These are phyloP conservation scores for Syrmaticus mikado DNA, from an alignment of 2,113 vertebrate genomes.

Conservation along the genomic window DNA sequence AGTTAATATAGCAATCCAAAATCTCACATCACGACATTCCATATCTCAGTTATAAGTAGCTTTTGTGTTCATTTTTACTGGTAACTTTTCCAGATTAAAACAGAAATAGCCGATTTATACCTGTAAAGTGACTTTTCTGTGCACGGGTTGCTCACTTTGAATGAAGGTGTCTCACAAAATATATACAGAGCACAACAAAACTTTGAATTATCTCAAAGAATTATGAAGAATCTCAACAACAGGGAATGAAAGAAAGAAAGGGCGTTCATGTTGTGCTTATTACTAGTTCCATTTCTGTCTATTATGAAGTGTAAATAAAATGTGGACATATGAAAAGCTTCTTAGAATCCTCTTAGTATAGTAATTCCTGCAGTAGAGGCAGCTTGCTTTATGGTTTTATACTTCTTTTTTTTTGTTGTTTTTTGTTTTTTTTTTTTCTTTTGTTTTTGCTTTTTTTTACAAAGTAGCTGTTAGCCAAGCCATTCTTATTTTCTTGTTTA, in stretches of 20 bases:
- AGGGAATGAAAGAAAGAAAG: neutral
- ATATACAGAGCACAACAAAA: neutral
- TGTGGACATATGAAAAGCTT: neutral
- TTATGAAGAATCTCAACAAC: neutral
- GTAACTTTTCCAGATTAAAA: neutral
- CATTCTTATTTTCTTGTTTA: conserved; percentile 16
- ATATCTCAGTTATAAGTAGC: neutral
- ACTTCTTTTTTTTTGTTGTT: neutral
- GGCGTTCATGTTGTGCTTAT: neutral
- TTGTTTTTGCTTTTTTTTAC: too few species aligned
- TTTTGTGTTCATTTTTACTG: neutral
- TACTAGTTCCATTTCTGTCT: neutral
- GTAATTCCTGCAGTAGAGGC: neutral
- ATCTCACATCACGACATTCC: neutral
- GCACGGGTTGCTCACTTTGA: neutral
- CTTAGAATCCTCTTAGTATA: neutral
- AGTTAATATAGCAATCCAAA: neutral
- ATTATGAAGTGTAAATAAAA: neutral
- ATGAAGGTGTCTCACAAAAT: neutral
- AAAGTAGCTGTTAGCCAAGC: neutral
- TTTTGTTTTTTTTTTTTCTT: too few species aligned
- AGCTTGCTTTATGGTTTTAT: conserved; percentile 1
- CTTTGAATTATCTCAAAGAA: neutral
- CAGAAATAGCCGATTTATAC: neutral
- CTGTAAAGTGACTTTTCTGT: neutral